Conservation (phyloP, 1,140 invertebrate genomes). For the Papilio aristodemus region DNA sequence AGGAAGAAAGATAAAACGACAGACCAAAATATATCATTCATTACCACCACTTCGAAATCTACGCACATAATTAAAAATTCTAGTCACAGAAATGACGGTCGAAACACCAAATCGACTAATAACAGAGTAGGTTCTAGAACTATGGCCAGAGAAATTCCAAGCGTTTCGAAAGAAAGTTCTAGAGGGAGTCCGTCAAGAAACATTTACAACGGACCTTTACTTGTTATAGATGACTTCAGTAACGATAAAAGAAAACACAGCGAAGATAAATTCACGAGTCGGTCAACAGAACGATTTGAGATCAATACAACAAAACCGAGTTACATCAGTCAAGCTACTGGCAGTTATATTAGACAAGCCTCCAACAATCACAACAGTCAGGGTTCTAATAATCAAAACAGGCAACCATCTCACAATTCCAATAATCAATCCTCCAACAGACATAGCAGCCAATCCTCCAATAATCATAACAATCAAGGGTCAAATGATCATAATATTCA, state of each 20-base stretch:
- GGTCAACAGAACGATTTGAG: slow-evolving; percentile 24
- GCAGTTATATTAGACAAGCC: background rate
- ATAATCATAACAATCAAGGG: background rate
- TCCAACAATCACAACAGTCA: background rate
- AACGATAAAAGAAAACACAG: slow-evolving; percentile 14
- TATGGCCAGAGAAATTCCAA: slow-evolving; percentile 22
- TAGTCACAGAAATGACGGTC: background rate
- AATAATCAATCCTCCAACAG: background rate
- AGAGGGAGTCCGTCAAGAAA: slow-evolving; percentile 4
- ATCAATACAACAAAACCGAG: background rate
- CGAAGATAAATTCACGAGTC: slow-evolving; percentile 9
- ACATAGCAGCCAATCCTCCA: background rate
- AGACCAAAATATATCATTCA: background rate
- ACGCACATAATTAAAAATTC: background rate
- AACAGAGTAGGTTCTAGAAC: background rate
- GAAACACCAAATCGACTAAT: background rate
- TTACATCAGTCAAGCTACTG: background rate
- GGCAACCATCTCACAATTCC: background rate
- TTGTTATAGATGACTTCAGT: background rate
- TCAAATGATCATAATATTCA: background rate
- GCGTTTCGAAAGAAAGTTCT: background rate
- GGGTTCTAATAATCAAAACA: background rate
- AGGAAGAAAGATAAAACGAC: background rate
- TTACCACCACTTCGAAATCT: background rate
- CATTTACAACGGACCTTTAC: background rate